phyloP scores from a whole-genome alignment of 2,113 vertebrate genomes.

The Bostrychus sinensis region DNA sequence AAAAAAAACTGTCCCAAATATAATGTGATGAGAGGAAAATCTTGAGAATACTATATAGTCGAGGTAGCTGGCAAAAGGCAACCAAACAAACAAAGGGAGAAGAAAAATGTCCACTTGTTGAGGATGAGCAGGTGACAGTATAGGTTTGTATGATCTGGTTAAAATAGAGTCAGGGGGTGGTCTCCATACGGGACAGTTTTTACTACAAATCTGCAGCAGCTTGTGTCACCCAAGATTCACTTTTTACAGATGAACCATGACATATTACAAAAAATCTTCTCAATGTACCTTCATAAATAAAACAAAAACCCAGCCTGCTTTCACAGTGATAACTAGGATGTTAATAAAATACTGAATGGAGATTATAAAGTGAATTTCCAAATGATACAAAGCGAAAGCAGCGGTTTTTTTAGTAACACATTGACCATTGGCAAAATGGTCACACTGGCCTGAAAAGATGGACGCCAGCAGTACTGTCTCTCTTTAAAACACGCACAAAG shows the following conservation, averaged over 20 bases:
- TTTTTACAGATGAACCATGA: slow-evolving; percentile 68
- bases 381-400: slow-evolving; percentile 80
- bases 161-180: slow-evolving; percentile 20
- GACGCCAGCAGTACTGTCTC: slow-evolving; percentile 63
- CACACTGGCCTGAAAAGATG: slow-evolving; percentile 71
- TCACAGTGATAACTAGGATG: slow-evolving; percentile 84
- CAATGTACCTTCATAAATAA: slow-evolving; percentile 87
- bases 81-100: slow-evolving; percentile 69
- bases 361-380: slow-evolving; percentile 81
- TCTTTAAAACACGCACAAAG: slow-evolving; percentile 61
- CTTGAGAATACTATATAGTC: slow-evolving; percentile 87
- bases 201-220: slow-evolving; percentile 79
- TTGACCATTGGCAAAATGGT: slow-evolving; percentile 70
- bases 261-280: slow-evolving; percentile 75
- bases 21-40: slow-evolving; percentile 64
- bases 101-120: slow-evolving; percentile 27
- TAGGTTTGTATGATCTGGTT: slow-evolving; percentile 14
- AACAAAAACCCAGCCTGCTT: slow-evolving; percentile 76
- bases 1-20: slow-evolving; percentile 66
- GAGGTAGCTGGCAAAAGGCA: slow-evolving; percentile 89
- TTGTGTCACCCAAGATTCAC: slow-evolving; percentile 73
- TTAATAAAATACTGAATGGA: slow-evolving; percentile 83
- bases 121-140: slow-evolving; percentile 42
- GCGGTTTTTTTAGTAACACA: slow-evolving; percentile 75
- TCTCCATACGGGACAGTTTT: slow-evolving; percentile 77